These are phyloP conservation scores for Silurus aristotelis DNA, from an alignment of 2,797 vertebrate species.

Conservation along the genomic window DNA sequence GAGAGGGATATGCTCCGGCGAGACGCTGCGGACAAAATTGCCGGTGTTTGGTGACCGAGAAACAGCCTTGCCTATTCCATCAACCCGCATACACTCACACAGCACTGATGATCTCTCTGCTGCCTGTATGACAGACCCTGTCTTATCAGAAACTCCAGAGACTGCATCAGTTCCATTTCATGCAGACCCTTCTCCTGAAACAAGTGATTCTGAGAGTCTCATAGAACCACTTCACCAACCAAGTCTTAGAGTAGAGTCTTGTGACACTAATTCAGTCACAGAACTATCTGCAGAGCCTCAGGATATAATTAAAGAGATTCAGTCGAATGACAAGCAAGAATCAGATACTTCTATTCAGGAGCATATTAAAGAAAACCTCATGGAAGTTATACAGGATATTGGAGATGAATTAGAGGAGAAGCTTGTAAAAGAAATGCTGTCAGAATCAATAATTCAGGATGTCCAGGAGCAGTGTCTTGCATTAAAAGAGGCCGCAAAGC, in stretches of 20 bases:
- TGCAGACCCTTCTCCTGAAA: conserved; percentile 3
- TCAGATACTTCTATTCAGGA: neutral
- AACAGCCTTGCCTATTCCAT: conserved; percentile 43
- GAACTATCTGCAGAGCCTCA: conserved; percentile 20
- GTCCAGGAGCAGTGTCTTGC: neutral
- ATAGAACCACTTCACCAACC: conserved; percentile 61
- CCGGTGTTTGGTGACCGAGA: conserved; percentile 58
- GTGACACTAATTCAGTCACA: neutral
- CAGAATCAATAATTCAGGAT: conserved; percentile 12
- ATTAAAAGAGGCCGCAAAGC: conserved; percentile 18
- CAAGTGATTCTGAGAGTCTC: conserved; percentile 47
- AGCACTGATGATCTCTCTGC: conserved; percentile 40
- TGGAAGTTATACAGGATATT: conserved; percentile 11
- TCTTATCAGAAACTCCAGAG: conserved; percentile 22
- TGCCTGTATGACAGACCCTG: conserved; percentile 41
- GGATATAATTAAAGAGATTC: neutral
- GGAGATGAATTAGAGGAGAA: conserved; percentile 19
- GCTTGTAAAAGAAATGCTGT: conserved; percentile 12
- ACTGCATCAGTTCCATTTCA: neutral
- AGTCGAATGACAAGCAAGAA: conserved; percentile 29
- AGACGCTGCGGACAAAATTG: conserved; percentile 57
- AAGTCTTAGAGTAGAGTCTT: conserved; percentile 57
- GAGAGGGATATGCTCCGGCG: conserved; percentile 38
- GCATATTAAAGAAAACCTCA: neutral
- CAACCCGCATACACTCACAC: conserved; percentile 45